Percentiles rank a stretch among this genome's conserved stretches.
Evolutionary conservation across 2,113 vertebrate species (phyloP).

Genomic region (Gasterosteus nipponicus): DNA sequence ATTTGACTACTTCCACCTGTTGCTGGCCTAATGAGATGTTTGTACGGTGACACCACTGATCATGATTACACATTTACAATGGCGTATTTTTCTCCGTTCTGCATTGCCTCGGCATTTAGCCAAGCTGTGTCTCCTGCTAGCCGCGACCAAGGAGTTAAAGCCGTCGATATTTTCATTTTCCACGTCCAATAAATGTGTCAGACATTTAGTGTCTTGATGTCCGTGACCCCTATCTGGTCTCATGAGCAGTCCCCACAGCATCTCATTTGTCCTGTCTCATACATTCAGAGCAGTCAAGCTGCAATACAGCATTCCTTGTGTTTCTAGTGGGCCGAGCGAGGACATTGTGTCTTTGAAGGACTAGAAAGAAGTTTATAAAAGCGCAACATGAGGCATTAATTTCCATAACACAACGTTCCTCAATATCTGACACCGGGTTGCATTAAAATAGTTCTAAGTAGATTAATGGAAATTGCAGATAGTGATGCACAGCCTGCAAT

Average conservation of each 20-base stretch:
- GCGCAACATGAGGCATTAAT: neutral
- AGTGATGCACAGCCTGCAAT: neutral
- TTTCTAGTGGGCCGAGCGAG: neutral
- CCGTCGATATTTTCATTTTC: slow-evolving; percentile 66
- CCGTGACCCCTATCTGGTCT: slow-evolving; percentile 55
- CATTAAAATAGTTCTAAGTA: neutral
- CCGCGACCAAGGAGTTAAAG: slow-evolving; percentile 49
- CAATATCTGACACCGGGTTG: neutral
- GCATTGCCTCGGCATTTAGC: slow-evolving; percentile 27
- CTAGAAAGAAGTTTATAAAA: neutral
- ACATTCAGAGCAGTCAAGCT: slow-evolving; percentile 1
- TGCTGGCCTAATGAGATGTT: slow-evolving; percentile 37
- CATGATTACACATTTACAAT: neutral
- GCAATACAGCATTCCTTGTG: neutral
- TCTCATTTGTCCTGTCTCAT: slow-evolving; percentile 39
- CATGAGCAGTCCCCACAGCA: slow-evolving; percentile 31
- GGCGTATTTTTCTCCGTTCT: slow-evolving; percentile 14
- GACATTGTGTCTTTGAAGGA: neutral
- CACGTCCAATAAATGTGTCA: slow-evolving; percentile 67
- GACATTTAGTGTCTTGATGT: slow-evolving; percentile 40
- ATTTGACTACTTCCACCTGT: slow-evolving; percentile 62
- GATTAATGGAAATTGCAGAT: slow-evolving; percentile 12
- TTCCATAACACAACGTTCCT: neutral
- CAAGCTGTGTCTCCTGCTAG: slow-evolving; percentile 25
- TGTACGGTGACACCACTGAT: slow-evolving; percentile 36